Base-by-base conservation (phyloP, 2,888 invertebrate genomes). In the Smittia sp. region DNA sequence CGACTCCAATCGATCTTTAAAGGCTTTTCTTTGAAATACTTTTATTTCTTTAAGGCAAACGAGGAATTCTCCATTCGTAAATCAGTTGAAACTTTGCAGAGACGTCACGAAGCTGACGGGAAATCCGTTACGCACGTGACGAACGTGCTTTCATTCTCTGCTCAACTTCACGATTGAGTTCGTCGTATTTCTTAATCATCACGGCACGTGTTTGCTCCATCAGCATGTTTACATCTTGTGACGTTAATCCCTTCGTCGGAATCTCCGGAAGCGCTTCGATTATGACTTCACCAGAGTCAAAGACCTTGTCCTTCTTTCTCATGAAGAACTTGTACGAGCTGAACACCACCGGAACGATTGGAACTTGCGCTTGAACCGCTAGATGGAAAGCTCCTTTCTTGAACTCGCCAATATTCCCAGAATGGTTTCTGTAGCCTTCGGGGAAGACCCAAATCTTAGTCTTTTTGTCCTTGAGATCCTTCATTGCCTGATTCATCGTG, bases 381-480 rank as follows among this genome's bases (percentile, higher is more conserved):
- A 96, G 86, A 82, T 96, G 93, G 83, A 98, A 98, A 73, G 96
- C 97, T 72, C 97, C 70, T 20, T 98, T 98, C 82, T 98, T 98
- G 81, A 98, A 98, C 1, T 91, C 87, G 80, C 97, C 91, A 82
- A 98, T 88, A 78, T 89, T 88, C n/a, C 92, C 93, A 32, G 89
- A 91, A 78, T 92, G 92, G 78, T 88, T 89, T 75, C 98, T 86
- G 24, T 96, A 95, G 13, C 98, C 98, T 84, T 98, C 98, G 4
- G 97, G 96, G 81, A 93, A 98, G 77, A 98, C 88, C 93, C 94
- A 96, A 32, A 98, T 81, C 81, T 93, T 93, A 22, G 90, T 90
- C 88, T 91, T 90, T 76, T 91, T 86, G 75, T 85, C n/a, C 67
- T 88, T 85, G 68, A 89, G 89, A 2, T 92, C 91, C 77, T 86